phyloP scores from a whole-genome alignment of 2,888 invertebrate genomes.

The Thecocarcelia acutangulata region DNA sequence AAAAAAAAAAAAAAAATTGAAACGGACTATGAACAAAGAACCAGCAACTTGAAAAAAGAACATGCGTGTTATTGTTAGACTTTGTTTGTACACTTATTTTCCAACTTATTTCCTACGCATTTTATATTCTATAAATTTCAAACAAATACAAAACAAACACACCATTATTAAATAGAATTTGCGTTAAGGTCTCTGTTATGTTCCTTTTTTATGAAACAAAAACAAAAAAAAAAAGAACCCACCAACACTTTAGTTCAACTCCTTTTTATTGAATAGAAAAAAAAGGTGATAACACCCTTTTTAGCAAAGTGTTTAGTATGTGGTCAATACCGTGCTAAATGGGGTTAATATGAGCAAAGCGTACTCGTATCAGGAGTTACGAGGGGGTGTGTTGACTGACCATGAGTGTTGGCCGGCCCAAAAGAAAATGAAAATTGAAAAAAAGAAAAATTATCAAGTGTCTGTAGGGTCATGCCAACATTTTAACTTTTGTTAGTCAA shows the following conservation, averaged over 20 bases:
- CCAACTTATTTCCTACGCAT: slow-evolving; percentile 53
- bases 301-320: slow-evolving; percentile 70
- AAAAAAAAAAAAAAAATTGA: too few relatives aligned
- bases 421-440: slow-evolving; percentile 12
- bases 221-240: not conserved
- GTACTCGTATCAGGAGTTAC: not conserved
- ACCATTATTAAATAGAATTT: slow-evolving; percentile 37
- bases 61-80: slow-evolving; percentile 66
- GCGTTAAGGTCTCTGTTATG: slow-evolving; percentile 18
- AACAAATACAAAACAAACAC: slow-evolving; percentile 31
- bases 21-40: too few relatives aligned
- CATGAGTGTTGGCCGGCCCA: slow-evolving; percentile 43
- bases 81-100: slow-evolving; percentile 23
- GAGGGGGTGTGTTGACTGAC: slow-evolving; percentile 14
- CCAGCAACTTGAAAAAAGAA: slow-evolving; percentile 47
- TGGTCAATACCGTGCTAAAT: slow-evolving; percentile 68
- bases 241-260: slow-evolving; percentile 44
- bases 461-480: slow-evolving; percentile 67
- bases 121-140: slow-evolving; percentile 38
- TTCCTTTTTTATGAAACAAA: not conserved
- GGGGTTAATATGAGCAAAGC: slow-evolving; percentile 60
- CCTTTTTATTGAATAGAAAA: slow-evolving; percentile 60
- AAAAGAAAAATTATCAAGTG: slow-evolving; percentile 42
- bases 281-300: slow-evolving; percentile 72
- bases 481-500: slow-evolving; percentile 57